Evolutionary conservation across 2,113 vertebrate genomes (phyloP).

Genomic region (Brachyhypopomus occidentalis): DNA sequence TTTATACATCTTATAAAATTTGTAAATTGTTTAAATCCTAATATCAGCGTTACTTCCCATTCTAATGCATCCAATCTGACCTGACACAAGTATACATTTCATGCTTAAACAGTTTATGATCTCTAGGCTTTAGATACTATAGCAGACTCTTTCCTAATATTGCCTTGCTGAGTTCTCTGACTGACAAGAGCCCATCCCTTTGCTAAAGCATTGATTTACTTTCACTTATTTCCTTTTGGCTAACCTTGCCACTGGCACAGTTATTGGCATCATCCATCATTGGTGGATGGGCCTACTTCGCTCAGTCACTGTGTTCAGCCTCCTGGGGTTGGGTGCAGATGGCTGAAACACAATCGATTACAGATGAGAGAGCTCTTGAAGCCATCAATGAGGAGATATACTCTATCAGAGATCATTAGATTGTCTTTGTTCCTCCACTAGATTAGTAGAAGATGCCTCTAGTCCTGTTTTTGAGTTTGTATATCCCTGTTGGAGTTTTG

Average conservation of each 20-base stretch:
- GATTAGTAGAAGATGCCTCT: neutral
- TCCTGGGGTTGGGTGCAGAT: slow-evolving; percentile 34
- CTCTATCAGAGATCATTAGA: slow-evolving; percentile 4
- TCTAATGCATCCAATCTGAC: neutral
- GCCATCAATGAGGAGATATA: slow-evolving; percentile 28
- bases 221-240: slow-evolving; percentile 44
- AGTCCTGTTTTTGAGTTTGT: neutral
- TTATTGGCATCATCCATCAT: slow-evolving; percentile 67
- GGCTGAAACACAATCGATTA: slow-evolving; percentile 21
- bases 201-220: slow-evolving; percentile 73
- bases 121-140: neutral
- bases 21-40: neutral
- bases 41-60: neutral
- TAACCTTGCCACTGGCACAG: slow-evolving; percentile 62
- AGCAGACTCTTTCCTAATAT: neutral
- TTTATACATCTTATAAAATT: neutral
- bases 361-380: slow-evolving; percentile 12
- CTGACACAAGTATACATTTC: neutral
- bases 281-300: slow-evolving; percentile 50
- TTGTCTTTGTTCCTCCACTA: slow-evolving; percentile 22
- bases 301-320: slow-evolving; percentile 52
- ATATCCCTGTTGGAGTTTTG: neutral
- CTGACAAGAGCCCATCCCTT: slow-evolving; percentile 54
- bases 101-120: neutral
- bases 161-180: neutral